A percentile compares a stretch with the other conserved stretches of the same genome.
phyloP scores from a whole-genome alignment of 2,888 invertebrate species.

The Pantelozetes paolii region DNA sequence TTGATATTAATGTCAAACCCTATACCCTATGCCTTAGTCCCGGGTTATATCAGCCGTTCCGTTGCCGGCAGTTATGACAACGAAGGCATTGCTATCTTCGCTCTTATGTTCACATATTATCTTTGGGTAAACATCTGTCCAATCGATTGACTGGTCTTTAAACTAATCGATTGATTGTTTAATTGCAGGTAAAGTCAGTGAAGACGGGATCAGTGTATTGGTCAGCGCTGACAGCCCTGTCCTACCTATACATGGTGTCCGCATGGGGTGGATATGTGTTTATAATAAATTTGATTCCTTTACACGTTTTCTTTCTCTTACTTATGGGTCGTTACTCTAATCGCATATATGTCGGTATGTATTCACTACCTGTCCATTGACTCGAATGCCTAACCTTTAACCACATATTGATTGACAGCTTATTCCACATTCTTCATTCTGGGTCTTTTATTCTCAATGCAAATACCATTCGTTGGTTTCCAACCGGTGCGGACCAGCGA shows the following conservation, averaged over 20 bases:
- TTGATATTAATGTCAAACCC: slow-evolving; percentile 12
- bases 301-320: slow-evolving; percentile 86
- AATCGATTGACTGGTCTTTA: slow-evolving; percentile 19
- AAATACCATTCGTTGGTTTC: slow-evolving; percentile 74
- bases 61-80: slow-evolving; percentile 99
- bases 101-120: slow-evolving; percentile 95
- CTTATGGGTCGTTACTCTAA: slow-evolving; percentile 93
- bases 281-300: slow-evolving; percentile 96
- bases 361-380: background rate
- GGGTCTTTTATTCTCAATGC: slow-evolving; percentile 93
- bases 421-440: slow-evolving; percentile 96
- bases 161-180: background rate
- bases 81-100: slow-evolving; percentile 99
- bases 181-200: slow-evolving; percentile 69
- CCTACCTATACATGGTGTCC: slow-evolving; percentile 99
- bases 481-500: slow-evolving; percentile 98
- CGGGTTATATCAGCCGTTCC: slow-evolving; percentile 97
- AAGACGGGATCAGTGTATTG: slow-evolving; percentile 97
- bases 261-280: slow-evolving; percentile 99
- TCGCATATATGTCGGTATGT: slow-evolving; percentile 67
- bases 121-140: slow-evolving; percentile 69
- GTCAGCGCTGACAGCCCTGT: slow-evolving; percentile 86
- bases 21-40: slow-evolving; percentile 60
- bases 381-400: slow-evolving; percentile 2
- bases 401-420: slow-evolving; percentile 59